Conservation (phyloP, 1,140 invertebrate species). For the Arctopsyche grandis region DNA sequence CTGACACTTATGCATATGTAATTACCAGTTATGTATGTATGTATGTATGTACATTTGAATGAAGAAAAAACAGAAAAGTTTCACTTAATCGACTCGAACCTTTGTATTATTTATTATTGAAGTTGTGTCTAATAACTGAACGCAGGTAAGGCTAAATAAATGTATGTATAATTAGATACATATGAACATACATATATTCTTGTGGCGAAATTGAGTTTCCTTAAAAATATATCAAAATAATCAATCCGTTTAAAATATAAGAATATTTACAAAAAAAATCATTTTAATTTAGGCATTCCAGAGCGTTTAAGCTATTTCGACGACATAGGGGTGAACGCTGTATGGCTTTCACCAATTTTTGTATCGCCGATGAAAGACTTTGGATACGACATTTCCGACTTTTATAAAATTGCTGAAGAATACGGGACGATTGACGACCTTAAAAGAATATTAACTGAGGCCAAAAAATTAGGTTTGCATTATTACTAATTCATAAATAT, state of each 20-base stretch:
- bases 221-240: too few species aligned
- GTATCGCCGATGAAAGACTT: constrained; percentile 74
- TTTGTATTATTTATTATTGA: too few species aligned
- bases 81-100: too few species aligned
- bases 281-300: constrained; percentile 62
- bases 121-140: too few species aligned
- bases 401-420: constrained; percentile 67
- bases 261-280: too few species aligned
- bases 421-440: constrained; percentile 75
- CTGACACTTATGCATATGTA: neutral
- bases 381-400: constrained; percentile 75
- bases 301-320: constrained; percentile 69
- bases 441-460: constrained; percentile 64
- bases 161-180: too few species aligned
- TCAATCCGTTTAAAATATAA: too few species aligned
- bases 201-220: too few species aligned
- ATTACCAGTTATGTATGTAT: neutral
- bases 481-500: neutral
- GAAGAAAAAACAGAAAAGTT: too few species aligned
- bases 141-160: too few species aligned
- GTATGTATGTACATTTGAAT: too few species aligned
- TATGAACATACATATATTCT: too few species aligned
- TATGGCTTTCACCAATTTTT: constrained; percentile 76
- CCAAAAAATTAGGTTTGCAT: constrained; percentile 61
- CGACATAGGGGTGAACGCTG: constrained; percentile 69